These are phyloP conservation scores for Lepus europaeus DNA, from an alignment of 2,113 vertebrate genomes.

Conservation along the genomic window DNA sequence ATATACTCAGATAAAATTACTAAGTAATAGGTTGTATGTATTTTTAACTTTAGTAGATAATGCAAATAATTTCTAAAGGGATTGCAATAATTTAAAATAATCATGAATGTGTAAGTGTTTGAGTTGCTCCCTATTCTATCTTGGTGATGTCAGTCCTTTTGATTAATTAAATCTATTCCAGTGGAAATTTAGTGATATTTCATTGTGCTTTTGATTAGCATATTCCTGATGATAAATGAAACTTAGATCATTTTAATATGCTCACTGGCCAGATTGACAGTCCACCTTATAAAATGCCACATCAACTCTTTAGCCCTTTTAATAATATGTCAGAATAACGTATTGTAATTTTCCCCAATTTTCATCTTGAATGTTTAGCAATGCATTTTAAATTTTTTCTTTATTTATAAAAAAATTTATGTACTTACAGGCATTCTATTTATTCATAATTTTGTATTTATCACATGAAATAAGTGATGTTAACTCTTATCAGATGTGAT, in stretches of 20 bases:
- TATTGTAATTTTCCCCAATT: neutral
- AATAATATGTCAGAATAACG: neutral
- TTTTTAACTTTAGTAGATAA: neutral
- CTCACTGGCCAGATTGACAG: neutral
- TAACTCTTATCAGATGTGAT: neutral
- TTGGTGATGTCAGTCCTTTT: neutral
- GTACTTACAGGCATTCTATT: neutral
- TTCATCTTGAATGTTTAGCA: neutral
- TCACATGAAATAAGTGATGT: neutral
- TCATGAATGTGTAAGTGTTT: neutral
- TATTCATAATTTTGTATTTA: neutral
- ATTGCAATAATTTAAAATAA: neutral
- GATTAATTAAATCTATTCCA: slow-evolving; percentile 25
- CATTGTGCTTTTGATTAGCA: neutral
- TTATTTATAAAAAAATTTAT: neutral
- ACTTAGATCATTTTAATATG: neutral
- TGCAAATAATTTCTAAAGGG: neutral
- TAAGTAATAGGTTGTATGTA: neutral
- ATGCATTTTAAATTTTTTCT: neutral
- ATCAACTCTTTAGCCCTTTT: neutral
- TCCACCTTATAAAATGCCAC: neutral
- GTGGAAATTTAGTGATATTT: neutral
- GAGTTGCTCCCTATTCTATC: neutral
- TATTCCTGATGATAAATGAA: neutral
- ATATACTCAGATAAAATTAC: neutral